Conservation (phyloP, 1,140 invertebrate genomes). For the Temnothorax nylanderi region DNA sequence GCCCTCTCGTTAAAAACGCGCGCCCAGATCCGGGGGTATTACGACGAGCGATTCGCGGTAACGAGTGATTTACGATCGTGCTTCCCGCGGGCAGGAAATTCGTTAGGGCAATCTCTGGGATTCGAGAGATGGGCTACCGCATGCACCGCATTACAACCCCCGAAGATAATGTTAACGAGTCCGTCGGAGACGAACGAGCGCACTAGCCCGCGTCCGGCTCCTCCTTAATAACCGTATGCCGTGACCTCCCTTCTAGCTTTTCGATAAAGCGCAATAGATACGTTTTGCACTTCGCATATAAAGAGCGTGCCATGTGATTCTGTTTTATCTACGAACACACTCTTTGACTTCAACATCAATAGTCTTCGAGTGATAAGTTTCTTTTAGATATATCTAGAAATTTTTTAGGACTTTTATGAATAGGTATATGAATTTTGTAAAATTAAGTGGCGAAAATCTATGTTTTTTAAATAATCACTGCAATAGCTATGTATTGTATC, state of each 20-base stretch:
- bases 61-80: constrained; percentile 75
- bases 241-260: constrained; percentile 66
- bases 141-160: constrained; percentile 70
- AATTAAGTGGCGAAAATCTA: too few species aligned
- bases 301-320: neutral
- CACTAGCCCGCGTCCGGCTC: constrained; percentile 53
- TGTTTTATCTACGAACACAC: neutral
- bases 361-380: neutral
- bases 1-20: constrained; percentile 72
- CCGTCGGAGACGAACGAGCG: constrained; percentile 65
- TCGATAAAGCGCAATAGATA: constrained; percentile 67
- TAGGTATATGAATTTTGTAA: too few species aligned
- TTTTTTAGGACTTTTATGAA: neutral
- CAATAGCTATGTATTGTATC: too few species aligned
- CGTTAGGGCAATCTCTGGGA: constrained; percentile 76
- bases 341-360: neutral
- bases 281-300: constrained; percentile 4
- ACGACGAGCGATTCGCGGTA: constrained; percentile 62
- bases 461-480: too few species aligned
- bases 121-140: constrained; percentile 75
- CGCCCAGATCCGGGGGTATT: constrained; percentile 66
- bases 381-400: neutral
- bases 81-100: constrained; percentile 77
- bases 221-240: constrained; percentile 71
- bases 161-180: constrained; percentile 76